Percentiles rank a stretch among this genome's conserved stretches.
phyloP scores from a whole-genome alignment of 2,797 vertebrate species.

The Anguilla pacifica region DNA sequence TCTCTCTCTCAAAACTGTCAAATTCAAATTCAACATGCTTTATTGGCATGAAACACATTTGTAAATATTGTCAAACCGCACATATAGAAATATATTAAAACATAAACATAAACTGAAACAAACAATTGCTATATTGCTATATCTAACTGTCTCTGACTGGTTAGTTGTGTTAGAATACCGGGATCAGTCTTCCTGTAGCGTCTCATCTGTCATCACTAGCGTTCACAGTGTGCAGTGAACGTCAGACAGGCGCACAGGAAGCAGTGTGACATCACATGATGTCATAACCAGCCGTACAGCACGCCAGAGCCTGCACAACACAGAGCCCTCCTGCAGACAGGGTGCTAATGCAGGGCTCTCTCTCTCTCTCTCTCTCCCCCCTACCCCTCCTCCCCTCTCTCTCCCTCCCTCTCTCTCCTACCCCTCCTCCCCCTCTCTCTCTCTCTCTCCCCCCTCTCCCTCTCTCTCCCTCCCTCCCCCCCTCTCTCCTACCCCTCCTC shows the following conservation, averaged over 20 bases:
- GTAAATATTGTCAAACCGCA: too few relatives aligned
- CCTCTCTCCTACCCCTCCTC: too few relatives aligned
- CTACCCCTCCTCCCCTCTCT: too few relatives aligned
- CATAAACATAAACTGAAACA: too few relatives aligned
- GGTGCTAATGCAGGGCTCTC: background rate
- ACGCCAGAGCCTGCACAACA: background rate
- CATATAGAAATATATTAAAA: too few relatives aligned
- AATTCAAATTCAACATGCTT: too few relatives aligned
- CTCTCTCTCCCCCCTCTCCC: too few relatives aligned
- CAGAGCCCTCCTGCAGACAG: background rate
- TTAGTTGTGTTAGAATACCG: background rate
- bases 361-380: background rate
- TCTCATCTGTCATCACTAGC: background rate
- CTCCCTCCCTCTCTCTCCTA: background rate
- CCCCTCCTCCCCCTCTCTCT: background rate
- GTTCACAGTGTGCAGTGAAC: background rate
- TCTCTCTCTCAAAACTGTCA: too few relatives aligned
- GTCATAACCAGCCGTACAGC: background rate
- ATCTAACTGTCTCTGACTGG: background rate
- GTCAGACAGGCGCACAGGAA: background rate
- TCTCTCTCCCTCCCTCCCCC: background rate
- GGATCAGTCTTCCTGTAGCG: background rate
- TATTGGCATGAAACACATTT: too few relatives aligned
- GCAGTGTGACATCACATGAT: background rate
- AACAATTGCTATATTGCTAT: too few relatives aligned